A percentile compares a stretch with the other conserved stretches of the same genome.
Evolutionary conservation across 2,797 vertebrate genomes (phyloP).

Genomic region (Galagoides demidoff): DNA sequence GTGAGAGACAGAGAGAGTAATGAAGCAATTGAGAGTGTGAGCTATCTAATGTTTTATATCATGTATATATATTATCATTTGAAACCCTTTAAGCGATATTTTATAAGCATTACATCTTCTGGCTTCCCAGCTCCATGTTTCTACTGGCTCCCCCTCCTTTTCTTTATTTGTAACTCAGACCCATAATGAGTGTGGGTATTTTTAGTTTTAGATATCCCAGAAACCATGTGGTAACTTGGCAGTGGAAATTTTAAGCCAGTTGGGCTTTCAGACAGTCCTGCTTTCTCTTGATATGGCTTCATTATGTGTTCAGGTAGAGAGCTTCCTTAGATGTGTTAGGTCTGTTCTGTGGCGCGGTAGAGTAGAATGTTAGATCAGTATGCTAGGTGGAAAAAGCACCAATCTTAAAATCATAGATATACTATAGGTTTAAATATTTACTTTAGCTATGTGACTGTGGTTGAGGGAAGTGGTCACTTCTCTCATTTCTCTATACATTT

Average conservation of each 20-base stretch:
- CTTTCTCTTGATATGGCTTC: constrained; percentile 58
- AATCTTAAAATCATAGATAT: neutral
- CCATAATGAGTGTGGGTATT: constrained; percentile 49
- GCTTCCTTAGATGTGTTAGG: neutral
- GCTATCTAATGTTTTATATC: neutral
- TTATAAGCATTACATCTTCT: constrained; percentile 37
- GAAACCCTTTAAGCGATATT: constrained; percentile 28
- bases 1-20: neutral
- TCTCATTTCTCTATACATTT: constrained; percentile 10
- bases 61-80: neutral
- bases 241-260: constrained; percentile 64
- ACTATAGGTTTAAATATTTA: neutral
- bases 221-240: constrained; percentile 69
- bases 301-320: constrained; percentile 41
- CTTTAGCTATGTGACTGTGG: neutral
- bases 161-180: constrained; percentile 64
- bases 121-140: constrained; percentile 56
- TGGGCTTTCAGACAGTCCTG: constrained; percentile 57
- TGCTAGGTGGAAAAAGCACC: neutral
- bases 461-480: neutral
- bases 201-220: constrained; percentile 64
- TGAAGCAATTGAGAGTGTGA: neutral
- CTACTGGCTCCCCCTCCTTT: constrained; percentile 47
- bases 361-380: neutral
- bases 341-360: neutral